Evolutionary conservation across 2,113 vertebrate genomes (phyloP).

Genomic region (Rhadina sibilatrix): DNA sequence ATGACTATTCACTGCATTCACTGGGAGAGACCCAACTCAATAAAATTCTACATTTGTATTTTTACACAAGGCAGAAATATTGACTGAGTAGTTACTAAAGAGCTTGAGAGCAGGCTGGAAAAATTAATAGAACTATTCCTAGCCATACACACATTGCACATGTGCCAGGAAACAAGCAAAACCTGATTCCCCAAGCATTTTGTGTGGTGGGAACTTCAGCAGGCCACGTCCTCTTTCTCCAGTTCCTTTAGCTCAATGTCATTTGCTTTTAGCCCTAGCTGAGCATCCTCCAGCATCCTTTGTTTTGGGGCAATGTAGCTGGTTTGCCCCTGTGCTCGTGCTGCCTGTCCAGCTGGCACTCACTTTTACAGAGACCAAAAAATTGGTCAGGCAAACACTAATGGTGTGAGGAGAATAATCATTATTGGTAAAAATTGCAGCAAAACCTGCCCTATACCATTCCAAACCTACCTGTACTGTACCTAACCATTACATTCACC

Average conservation of each 20-base stretch:
- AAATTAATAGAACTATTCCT: neutral
- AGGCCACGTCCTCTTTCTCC: neutral
- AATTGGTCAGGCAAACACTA: neutral
- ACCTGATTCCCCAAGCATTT: neutral
- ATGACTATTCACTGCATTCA: neutral
- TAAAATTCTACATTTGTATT: neutral
- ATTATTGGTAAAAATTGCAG: neutral
- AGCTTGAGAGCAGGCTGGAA: neutral
- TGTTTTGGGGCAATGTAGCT: neutral
- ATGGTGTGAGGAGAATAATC: neutral
- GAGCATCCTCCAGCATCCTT: neutral
- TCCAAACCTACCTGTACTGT: neutral
- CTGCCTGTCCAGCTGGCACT: neutral
- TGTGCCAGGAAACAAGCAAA: neutral
- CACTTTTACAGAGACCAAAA: neutral
- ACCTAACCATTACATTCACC: neutral
- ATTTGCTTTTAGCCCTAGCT: neutral
- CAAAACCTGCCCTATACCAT: neutral
- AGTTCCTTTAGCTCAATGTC: neutral
- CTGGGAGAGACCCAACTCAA: neutral
- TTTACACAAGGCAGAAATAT: neutral
- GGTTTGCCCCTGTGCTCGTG: accelerated
- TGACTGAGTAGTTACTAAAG: neutral
- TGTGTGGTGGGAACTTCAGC: neutral
- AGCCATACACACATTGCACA: neutral